Conservation (phyloP, 2,797 vertebrate genomes). For the Macroramphosus scolopax region DNA sequence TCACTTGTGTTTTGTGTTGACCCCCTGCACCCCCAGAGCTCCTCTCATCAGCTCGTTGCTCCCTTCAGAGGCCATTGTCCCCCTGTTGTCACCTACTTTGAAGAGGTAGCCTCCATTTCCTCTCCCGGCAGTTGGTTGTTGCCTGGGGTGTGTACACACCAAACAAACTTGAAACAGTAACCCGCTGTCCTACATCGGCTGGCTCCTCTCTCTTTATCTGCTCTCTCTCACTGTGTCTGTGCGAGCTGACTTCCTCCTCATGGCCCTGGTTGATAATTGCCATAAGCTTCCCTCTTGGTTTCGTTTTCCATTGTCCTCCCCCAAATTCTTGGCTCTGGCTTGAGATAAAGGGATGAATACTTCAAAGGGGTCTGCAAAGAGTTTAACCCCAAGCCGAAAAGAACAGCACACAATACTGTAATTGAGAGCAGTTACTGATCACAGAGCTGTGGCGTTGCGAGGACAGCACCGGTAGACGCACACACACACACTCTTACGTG, state of each 20-base stretch:
- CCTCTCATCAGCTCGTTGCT: slow-evolving; percentile 57
- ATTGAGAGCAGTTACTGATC: slow-evolving; percentile 98
- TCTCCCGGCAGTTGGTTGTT: slow-evolving; percentile 56
- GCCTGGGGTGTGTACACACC: slow-evolving; percentile 64
- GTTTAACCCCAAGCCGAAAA: slow-evolving; percentile 93
- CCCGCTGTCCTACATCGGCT: slow-evolving; percentile 64
- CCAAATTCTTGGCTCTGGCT: slow-evolving; percentile 91
- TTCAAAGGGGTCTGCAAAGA: slow-evolving; percentile 91
- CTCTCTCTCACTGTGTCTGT: slow-evolving; percentile 61
- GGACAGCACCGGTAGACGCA: slow-evolving; percentile 51
- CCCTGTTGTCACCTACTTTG: slow-evolving; percentile 71
- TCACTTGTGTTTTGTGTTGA: slow-evolving; percentile 36
- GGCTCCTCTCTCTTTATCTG: slow-evolving; percentile 51
- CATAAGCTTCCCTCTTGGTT: slow-evolving; percentile 84
- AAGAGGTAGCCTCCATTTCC: slow-evolving; percentile 60
- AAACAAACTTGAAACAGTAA: slow-evolving; percentile 72
- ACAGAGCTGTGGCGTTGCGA: slow-evolving; percentile 86
- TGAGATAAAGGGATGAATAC: slow-evolving; percentile 99
- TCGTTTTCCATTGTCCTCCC: slow-evolving; percentile 89
- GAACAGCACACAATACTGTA: slow-evolving; percentile 95
- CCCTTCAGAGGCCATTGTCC: slow-evolving; percentile 66
- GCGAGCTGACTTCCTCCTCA: slow-evolving; percentile 83
- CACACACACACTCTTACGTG: slow-evolving; percentile 81
- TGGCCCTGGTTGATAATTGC: slow-evolving; percentile 87
- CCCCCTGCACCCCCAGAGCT: slow-evolving; percentile 15